phyloP scores from a whole-genome alignment of 2,797 vertebrate species.

The Selene dorsalis region DNA sequence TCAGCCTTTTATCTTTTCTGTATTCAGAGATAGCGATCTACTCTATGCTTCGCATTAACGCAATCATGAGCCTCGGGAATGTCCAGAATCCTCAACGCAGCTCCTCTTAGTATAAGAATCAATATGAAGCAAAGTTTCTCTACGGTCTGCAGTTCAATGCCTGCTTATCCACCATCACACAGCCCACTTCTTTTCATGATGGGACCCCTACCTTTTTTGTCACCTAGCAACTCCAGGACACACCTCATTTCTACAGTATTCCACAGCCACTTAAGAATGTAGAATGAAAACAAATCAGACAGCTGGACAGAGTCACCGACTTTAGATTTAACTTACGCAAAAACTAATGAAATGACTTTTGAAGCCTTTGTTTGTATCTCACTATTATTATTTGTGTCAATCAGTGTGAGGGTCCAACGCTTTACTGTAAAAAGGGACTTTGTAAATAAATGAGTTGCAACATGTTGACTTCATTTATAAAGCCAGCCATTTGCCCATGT shows the following conservation, averaged over 20 bases:
- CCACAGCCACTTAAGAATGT: slow-evolving; percentile 63
- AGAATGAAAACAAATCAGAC: slow-evolving; percentile 43
- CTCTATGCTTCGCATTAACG: slow-evolving; percentile 64
- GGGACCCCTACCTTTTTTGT: slow-evolving; percentile 47
- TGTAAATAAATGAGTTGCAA: no score
- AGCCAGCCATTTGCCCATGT: no score
- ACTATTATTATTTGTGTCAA: no score
- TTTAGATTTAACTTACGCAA: slow-evolving; percentile 3
- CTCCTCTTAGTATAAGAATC: not conserved
- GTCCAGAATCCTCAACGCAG: slow-evolving; percentile 32
- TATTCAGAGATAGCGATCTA: slow-evolving; percentile 63
- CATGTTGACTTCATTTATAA: no score
- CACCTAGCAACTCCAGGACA: slow-evolving; percentile 56
- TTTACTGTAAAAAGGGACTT: no score
- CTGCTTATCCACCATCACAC: slow-evolving; percentile 65
- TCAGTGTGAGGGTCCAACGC: no score
- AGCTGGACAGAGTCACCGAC: not conserved
- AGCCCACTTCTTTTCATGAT: slow-evolving; percentile 67
- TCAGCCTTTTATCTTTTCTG: slow-evolving; percentile 49
- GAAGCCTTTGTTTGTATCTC: no score
- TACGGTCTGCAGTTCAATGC: slow-evolving; percentile 46
- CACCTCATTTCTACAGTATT: slow-evolving; percentile 46
- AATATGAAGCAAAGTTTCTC: slow-evolving; percentile 26
- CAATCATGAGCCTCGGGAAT: slow-evolving; percentile 72
- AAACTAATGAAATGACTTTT: no score